Base-by-base conservation (phyloP, 2,888 invertebrate species). In the Heliconius ismenius region DNA sequence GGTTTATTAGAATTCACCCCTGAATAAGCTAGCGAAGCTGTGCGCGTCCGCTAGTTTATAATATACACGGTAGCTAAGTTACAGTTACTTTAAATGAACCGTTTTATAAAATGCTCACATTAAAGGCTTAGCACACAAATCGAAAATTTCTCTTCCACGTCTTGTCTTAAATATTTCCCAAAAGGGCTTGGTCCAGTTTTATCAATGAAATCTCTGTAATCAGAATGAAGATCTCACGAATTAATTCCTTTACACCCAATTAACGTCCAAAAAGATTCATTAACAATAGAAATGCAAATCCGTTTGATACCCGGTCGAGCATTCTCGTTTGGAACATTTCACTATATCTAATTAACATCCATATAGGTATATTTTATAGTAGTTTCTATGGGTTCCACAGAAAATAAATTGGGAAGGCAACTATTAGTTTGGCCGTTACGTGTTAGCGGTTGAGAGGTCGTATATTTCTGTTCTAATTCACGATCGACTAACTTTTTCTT, bases 221-320 rank as follows among this genome's bases (percentile, higher is more conserved):
- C 91, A 86, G 80, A 79, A 81, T 80, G 78, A 83, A 86, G 85
- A 92, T 93, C 93, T 89, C 79, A 84, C 83, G 87, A 85, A 92
- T 93, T 92, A 92, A 92, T 92, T 90, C 85, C 81, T 88, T 90
- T 90, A 92, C 93, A 93, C 93, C 90, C 92, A 91, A 92, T 93
- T 92, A 93, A 90, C 87, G 91, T 89, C 87, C 80, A 82, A 82
- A 83, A 82, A 85, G 86, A 85, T 86, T 85, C 86, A 86, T 90
- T 90, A 87, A 91, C 89, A 89, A 88, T 88, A 87, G 81, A 91
- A 91, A 93, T 93, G 93, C 92, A 92, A 92, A 93, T 92, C 87
- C 86, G 86, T 86, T 85, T 84, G 87, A 88, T 86, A 83, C 85
- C 84, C 88, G 88, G 82, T 85, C 86, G 85, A 91, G 91, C 92